phyloP scores from a whole-genome alignment of 1,140 invertebrate genomes.

The Coptotermes formosanus region DNA sequence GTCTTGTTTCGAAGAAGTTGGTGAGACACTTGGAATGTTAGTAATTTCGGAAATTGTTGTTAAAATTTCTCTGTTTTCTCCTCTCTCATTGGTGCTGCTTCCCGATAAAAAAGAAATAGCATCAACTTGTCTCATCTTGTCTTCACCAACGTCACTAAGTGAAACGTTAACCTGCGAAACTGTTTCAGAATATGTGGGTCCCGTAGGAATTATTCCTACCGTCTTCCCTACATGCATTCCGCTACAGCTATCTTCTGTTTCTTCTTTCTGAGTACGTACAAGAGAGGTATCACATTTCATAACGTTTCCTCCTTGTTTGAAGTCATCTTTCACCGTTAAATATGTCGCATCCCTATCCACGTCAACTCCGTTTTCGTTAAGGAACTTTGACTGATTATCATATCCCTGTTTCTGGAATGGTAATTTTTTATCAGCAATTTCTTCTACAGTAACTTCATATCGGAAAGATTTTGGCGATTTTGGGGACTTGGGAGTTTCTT shows the following conservation, averaged over 20 bases:
- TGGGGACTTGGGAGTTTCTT: constrained; percentile 24
- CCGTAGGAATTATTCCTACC: neutral
- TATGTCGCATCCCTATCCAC: too few relatives aligned
- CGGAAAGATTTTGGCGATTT: constrained; percentile 27
- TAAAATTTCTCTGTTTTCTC: neutral
- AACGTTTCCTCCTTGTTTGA: neutral
- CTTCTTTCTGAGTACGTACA: neutral
- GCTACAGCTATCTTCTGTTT: neutral
- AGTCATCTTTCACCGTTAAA: neutral
- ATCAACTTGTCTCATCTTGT: neutral
- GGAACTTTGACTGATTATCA: neutral
- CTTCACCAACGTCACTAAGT: neutral
- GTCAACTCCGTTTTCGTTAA: too few relatives aligned
- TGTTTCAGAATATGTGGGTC: neutral
- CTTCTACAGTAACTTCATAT: constrained; percentile 35
- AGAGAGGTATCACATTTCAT: neutral
- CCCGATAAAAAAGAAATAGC: neutral
- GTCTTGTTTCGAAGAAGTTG: neutral
- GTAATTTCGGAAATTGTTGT: neutral
- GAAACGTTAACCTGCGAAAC: neutral
- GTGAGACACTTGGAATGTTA: neutral
- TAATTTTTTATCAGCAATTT: constrained; percentile 5
- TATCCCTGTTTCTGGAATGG: neutral
- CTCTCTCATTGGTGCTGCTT: neutral
- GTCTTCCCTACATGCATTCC: neutral